These are phyloP conservation scores for Caenorhabditis sp. DNA, from an alignment of 2,888 invertebrate genomes.

Conservation along the genomic window DNA sequence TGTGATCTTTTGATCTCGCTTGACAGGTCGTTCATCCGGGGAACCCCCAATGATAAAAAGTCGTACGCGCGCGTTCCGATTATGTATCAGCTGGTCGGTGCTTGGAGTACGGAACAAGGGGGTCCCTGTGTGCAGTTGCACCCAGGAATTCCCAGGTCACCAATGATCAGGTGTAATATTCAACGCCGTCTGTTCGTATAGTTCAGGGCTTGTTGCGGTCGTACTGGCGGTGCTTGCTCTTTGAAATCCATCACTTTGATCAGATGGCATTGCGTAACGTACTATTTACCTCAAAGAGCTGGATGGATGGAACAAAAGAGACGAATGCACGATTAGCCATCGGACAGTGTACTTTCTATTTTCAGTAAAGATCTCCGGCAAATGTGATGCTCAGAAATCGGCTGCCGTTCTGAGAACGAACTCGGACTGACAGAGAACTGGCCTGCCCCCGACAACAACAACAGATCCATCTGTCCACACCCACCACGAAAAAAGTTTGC, in stretches of 20 bases:
- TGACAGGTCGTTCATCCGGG: constrained; percentile 13
- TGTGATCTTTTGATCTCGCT: constrained; percentile 32
- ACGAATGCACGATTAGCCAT: constrained; percentile 9
- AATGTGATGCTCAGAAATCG: constrained; percentile 12
- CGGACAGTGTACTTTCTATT: constrained; percentile 18
- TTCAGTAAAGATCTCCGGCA: background rate
- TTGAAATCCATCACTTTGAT: constrained; percentile 33
- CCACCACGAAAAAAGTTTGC: constrained; percentile 1
- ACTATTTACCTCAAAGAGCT: background rate
- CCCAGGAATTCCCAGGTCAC: constrained; percentile 8
- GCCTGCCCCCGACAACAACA: constrained; percentile 7
- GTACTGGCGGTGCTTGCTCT: constrained; percentile 31
- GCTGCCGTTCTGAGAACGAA: constrained; percentile 2
- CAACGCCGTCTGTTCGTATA: constrained; percentile 36
- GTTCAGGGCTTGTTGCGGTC: constrained; percentile 36
- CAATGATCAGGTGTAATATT: constrained; percentile 59
- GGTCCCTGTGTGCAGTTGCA: constrained; percentile 30
- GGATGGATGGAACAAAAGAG: background rate
- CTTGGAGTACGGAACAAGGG: constrained; percentile 23
- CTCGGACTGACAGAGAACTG: background rate
- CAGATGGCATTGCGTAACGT: constrained; percentile 14
- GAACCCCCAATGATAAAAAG: constrained; percentile 10
- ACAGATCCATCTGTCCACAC: constrained; percentile 9
- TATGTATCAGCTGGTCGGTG: constrained; percentile 37
- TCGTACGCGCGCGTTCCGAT: constrained; percentile 8